These are phyloP conservation scores for Gavialis gangeticus DNA, from an alignment of 2,113 vertebrate genomes.

Conservation along the genomic window DNA sequence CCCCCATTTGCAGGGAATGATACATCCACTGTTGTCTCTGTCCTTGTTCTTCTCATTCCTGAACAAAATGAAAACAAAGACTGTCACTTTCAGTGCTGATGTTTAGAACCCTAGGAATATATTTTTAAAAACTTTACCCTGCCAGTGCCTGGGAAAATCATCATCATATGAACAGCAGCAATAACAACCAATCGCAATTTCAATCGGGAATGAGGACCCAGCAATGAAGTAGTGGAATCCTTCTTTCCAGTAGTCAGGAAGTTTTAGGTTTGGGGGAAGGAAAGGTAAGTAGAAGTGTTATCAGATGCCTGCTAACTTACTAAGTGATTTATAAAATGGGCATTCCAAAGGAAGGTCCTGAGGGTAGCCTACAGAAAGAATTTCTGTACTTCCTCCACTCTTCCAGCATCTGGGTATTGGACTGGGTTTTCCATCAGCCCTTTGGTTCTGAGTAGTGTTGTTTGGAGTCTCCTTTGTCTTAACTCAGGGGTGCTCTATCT, in stretches of 20 bases:
- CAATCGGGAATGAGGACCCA: fast-evolving
- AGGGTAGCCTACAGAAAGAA: not conserved
- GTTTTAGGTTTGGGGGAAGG: not conserved
- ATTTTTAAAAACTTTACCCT: not conserved
- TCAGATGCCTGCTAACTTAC: fast-evolving
- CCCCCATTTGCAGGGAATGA: fast-evolving
- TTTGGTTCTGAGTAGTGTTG: not conserved
- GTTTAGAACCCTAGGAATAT: not conserved
- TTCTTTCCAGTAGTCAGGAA: fast-evolving
- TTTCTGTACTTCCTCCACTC: fast-evolving
- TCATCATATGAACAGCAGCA: fast-evolving
- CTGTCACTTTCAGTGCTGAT: not conserved
- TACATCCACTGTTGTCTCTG: not conserved
- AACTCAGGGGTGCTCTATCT: no score
- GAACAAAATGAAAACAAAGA: not conserved
- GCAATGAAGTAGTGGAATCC: not conserved
- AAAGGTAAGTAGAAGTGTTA: not conserved
- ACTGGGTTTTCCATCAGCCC: not conserved
- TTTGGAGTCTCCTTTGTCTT: not conserved
- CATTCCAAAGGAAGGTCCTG: not conserved
- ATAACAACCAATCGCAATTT: not conserved
- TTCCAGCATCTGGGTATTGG: not conserved
- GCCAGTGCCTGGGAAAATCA: not conserved
- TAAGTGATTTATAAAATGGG: fast-evolving
- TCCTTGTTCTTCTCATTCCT: not conserved